phyloP scores from a whole-genome alignment of 2,113 vertebrate species.

The Pachypanchax playfairii region DNA sequence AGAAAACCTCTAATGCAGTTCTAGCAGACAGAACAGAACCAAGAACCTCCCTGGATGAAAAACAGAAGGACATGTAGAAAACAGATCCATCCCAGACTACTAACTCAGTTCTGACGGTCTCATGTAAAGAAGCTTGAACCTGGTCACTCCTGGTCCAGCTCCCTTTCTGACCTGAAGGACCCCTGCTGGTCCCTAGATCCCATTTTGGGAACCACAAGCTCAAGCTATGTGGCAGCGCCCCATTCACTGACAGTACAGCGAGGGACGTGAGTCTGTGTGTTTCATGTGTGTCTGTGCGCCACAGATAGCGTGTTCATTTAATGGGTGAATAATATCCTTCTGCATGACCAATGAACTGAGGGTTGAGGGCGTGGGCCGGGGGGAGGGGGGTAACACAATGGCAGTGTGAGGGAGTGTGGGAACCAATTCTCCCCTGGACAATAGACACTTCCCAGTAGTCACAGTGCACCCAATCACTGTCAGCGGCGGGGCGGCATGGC shows the following conservation, averaged over 20 bases:
- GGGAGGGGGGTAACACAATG: slow-evolving; percentile 63
- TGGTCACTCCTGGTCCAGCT: neutral
- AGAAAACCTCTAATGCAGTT: too few relatives aligned
- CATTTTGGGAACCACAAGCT: slow-evolving; percentile 45
- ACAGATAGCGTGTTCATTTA: slow-evolving; percentile 75
- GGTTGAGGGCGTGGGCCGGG: slow-evolving; percentile 42
- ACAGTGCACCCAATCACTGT: slow-evolving; percentile 73
- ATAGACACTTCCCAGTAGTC: slow-evolving; percentile 75
- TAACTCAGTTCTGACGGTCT: too few relatives aligned
- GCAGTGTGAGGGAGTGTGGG: slow-evolving; percentile 77
- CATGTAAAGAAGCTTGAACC: neutral
- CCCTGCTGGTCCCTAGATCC: slow-evolving; percentile 27
- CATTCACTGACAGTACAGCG: slow-evolving; percentile 49
- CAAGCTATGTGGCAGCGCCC: slow-evolving; percentile 30
- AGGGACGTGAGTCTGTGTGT: too few relatives aligned
- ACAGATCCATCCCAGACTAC: too few relatives aligned
- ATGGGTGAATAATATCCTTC: slow-evolving; percentile 71
- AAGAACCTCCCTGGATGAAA: too few relatives aligned
- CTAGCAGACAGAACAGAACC: too few relatives aligned
- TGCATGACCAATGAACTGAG: slow-evolving; percentile 72
- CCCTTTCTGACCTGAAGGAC: slow-evolving; percentile 11
- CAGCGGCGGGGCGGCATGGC: slow-evolving; percentile 68
- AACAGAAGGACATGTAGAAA: too few relatives aligned
- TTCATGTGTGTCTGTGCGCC: slow-evolving; percentile 56
- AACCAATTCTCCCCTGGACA: slow-evolving; percentile 76